phyloP scores from a whole-genome alignment of 2,888 invertebrate species.

The Oscheius sp. region DNA sequence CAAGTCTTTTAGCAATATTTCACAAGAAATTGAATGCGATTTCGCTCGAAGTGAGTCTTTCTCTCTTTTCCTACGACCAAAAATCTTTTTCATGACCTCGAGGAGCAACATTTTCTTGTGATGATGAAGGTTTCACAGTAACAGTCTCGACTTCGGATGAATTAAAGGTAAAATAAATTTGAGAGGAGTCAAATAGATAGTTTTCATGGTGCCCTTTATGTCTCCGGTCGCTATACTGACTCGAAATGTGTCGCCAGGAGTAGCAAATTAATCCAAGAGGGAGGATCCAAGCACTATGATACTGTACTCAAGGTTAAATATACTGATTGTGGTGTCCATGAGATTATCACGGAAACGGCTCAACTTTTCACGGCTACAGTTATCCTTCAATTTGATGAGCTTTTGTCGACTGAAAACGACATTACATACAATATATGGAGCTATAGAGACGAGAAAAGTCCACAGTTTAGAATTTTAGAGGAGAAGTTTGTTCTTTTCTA shows the following conservation, averaged over 20 bases:
- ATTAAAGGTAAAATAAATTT: neutral
- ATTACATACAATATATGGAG: neutral
- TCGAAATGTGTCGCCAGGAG: neutral
- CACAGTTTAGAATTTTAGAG: neutral
- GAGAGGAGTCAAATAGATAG: neutral
- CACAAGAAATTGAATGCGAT: conserved; percentile 9
- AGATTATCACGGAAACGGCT: conserved; percentile 1
- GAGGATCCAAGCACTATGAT: neutral
- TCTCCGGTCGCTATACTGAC: neutral
- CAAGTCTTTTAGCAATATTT: neutral
- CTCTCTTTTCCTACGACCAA: neutral
- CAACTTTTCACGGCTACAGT: neutral
- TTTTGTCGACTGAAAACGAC: conserved; percentile 1
- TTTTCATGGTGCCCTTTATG: conserved; percentile 24
- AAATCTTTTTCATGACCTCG: neutral
- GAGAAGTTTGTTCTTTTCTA: conserved; percentile 1
- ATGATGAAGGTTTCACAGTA: neutral
- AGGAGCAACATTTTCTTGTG: neutral
- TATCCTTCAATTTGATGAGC: conserved; percentile 10
- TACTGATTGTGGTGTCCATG: conserved; percentile 7
- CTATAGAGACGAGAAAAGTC: neutral
- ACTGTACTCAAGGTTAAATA: conserved; percentile 3
- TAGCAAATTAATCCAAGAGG: neutral
- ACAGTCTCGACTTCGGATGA: conserved; percentile 13
- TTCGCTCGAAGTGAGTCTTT: neutral